Evolutionary conservation across 2,797 vertebrate genomes (phyloP), one percentile per base, ranked within the genome.

Genomic region (Ctenopoma kingsleyae): DNA sequence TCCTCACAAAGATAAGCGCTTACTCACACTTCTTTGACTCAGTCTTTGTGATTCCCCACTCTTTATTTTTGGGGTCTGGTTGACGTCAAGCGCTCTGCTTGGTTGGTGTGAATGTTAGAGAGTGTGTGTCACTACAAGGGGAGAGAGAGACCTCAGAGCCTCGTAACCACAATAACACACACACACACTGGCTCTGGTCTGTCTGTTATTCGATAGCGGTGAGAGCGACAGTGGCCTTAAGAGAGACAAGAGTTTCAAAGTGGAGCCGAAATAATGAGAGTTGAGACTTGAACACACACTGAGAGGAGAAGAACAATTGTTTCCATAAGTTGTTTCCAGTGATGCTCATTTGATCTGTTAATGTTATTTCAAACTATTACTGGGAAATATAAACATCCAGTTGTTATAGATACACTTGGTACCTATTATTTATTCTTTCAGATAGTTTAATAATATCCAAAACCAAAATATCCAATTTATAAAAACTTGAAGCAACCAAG

Each of bases 121-220:
- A 32, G 30, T 32, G 30, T 32, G 30, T 32, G 30, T 32, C 30
- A 32, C 30, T 32, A 32, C 30, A 32, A 8, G 30, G 56, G 53
- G 76, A 75, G 77, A 58, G 67, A 48, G 11, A 32, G 30, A 32
- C 30, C 30, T 32, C 30, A 32, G 7, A 32, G 6, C 30, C 30
- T 8, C 43, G 36, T 23, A 63, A 36, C 53, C 35, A 60, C 67
- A 64, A 44, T 40, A 8, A 23, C 52, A 55, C 30, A 32, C 54
- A 41, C 17, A n/a, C 54, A 41, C 17, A n/a, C 27, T n/a, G 36
- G 61, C 73, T 76, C 13, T 63, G 55, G 10, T 43, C 90, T 85
- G 82, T 88, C 76, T 88, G 95, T 94, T 94, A 97, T 94, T 93
- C 91, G 96, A 97, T 96, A 96, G 95, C 91, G 94, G 96, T 97